A percentile compares a stretch with the other conserved stretches of the same genome.
These are phyloP conservation scores for Lasioglossum leucozonium DNA, from an alignment of 2,888 invertebrate genomes.

Conservation along the genomic window DNA sequence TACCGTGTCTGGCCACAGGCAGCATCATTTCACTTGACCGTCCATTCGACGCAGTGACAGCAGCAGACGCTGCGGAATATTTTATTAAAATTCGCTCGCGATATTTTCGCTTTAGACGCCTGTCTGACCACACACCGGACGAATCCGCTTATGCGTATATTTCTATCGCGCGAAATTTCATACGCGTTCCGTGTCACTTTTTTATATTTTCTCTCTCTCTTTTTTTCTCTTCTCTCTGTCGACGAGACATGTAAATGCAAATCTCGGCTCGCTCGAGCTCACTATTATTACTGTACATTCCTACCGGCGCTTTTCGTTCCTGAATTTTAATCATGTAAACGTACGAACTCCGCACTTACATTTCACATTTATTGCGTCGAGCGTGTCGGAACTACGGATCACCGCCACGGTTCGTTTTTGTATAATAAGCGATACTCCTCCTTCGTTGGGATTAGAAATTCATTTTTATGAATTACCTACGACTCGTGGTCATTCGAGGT, in stretches of 20 bases:
- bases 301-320: not conserved
- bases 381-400: not conserved
- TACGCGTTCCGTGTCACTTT: not conserved
- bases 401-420: not conserved
- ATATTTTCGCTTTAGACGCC: not conserved
- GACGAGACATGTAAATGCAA: constrained; percentile 2
- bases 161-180: not conserved
- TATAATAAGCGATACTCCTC: not conserved
- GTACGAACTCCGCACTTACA: not conserved
- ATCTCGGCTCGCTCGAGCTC: not conserved
- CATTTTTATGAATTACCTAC: not conserved
- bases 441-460: not conserved
- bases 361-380: not conserved
- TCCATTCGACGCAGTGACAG: not conserved
- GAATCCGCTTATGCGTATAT: not conserved
- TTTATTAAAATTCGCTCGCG: not conserved
- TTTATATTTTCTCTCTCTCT: not conserved
- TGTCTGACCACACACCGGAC: not conserved
- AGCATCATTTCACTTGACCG: not conserved
- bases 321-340: not conserved
- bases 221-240: not conserved
- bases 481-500: too few species aligned
- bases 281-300: not conserved
- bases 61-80: not conserved
- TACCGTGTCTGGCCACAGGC: not conserved